Evolutionary conservation across 1,140 invertebrate species (phyloP).

Genomic region (Chironomus striatipennis): DNA sequence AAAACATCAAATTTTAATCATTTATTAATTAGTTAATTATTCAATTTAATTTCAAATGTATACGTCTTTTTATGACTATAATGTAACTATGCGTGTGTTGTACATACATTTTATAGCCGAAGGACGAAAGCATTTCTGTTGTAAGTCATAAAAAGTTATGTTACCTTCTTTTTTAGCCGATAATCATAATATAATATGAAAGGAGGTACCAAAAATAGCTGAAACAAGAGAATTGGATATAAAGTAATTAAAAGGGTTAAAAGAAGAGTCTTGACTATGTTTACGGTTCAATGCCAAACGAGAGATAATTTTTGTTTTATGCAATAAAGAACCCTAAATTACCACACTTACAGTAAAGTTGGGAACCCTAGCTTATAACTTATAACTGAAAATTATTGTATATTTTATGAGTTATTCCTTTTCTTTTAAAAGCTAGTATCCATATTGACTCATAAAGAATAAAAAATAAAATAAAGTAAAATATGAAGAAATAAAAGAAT

Average conservation of each 20-base stretch:
- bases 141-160: background rate
- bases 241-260: conserved; percentile 23
- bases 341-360: background rate
- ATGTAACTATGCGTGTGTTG: background rate
- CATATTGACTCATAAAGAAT: too few species aligned
- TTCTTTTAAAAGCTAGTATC: too few species aligned
- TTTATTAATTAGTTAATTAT: conserved; percentile 11
- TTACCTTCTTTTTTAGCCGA: background rate
- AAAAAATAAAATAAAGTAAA: too few species aligned
- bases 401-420: too few species aligned
- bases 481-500: background rate
- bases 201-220: background rate
- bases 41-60: background rate
- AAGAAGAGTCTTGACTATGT: background rate
- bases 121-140: background rate
- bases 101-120: background rate
- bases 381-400: too few species aligned
- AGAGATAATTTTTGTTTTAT: background rate
- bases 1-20: background rate
- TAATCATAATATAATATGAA: background rate
- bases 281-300: conserved; percentile 5
- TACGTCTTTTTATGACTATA: background rate
- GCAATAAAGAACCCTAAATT: background rate
- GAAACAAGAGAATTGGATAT: background rate
- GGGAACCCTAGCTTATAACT: too few species aligned